A percentile compares a stretch with the other conserved stretches of the same genome.
These are phyloP conservation scores for Cydia amplana DNA, from an alignment of 1,140 invertebrate species.

Conservation along the genomic window DNA sequence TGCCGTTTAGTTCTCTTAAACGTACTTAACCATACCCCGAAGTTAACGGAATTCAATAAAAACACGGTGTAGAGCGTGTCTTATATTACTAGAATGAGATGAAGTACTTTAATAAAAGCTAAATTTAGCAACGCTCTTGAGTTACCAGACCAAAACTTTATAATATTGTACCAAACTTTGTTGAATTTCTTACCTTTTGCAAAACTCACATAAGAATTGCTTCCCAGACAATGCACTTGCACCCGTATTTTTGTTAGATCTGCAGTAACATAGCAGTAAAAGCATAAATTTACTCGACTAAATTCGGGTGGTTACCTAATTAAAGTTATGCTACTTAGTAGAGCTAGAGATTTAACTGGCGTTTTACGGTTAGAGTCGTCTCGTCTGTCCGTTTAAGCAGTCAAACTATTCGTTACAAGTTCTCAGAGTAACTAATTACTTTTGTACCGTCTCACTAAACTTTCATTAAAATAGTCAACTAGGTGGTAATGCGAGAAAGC, in stretches of 20 bases:
- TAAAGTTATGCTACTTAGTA: slow-evolving; percentile 27
- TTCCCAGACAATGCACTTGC: background rate
- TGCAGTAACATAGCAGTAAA: background rate
- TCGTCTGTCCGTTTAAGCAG: slow-evolving; percentile 18
- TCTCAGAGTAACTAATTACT: slow-evolving; percentile 25
- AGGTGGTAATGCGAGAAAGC: background rate
- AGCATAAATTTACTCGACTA: background rate
- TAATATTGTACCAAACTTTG: no score
- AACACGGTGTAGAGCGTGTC: no score
- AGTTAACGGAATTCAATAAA: no score
- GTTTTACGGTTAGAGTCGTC: slow-evolving; percentile 20
- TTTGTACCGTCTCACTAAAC: slow-evolving; percentile 14
- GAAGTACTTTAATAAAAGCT: no score
- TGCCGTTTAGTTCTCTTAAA: no score
- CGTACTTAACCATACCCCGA: no score
- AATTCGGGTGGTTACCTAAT: slow-evolving; percentile 15
- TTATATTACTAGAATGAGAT: no score
- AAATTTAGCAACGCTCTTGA: no score
- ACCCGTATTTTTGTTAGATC: background rate
- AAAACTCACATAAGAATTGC: background rate
- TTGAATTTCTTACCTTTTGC: background rate
- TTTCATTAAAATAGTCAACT: background rate
- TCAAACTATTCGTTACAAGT: slow-evolving; percentile 27
- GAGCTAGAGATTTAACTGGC: slow-evolving; percentile 27
- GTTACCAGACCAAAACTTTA: no score